Conservation (phyloP, 2,888 invertebrate genomes). For the Drosophila mayaguana region DNA sequence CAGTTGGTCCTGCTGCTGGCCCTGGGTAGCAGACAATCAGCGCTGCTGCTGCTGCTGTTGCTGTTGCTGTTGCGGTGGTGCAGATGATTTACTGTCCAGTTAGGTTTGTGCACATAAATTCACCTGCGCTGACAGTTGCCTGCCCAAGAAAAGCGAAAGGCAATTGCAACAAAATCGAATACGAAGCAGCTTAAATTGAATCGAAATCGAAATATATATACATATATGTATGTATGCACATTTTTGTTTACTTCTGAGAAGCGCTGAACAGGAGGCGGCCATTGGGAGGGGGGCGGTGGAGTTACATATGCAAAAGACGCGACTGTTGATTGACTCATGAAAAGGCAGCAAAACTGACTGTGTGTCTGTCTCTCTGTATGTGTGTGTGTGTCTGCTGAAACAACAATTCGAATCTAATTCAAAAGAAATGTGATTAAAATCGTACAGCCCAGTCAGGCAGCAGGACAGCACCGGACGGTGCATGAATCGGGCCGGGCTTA, state of each 20-base stretch:
- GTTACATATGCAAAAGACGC: slow-evolving; percentile 55
- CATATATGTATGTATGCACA: slow-evolving; percentile 23
- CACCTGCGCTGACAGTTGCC: slow-evolving; percentile 82
- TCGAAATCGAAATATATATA: slow-evolving; percentile 56
- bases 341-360: slow-evolving; percentile 49
- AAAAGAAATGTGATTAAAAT: slow-evolving; percentile 80
- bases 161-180: slow-evolving; percentile 47
- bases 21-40: slow-evolving; percentile 55
- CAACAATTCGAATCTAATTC: slow-evolving; percentile 75
- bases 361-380: neutral
- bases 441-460: slow-evolving; percentile 47
- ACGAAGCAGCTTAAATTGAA: slow-evolving; percentile 57
- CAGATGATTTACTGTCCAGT: slow-evolving; percentile 84
- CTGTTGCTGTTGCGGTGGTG: slow-evolving; percentile 32
- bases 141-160: slow-evolving; percentile 72
- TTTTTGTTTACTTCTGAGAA: slow-evolving; percentile 61
- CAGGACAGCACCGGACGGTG: slow-evolving; percentile 3
- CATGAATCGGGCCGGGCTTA: slow-evolving; percentile 38
- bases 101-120: slow-evolving; percentile 83
- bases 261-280: slow-evolving; percentile 3
- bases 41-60: slow-evolving; percentile 14
- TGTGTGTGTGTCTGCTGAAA: slow-evolving; percentile 38
- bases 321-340: slow-evolving; percentile 73
- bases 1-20: slow-evolving; percentile 30
- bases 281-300: neutral